Percentiles rank a stretch among this genome's conserved stretches.
Conservation (phyloP, 2,888 invertebrate species). For the Caenorhabditis wallacei region DNA sequence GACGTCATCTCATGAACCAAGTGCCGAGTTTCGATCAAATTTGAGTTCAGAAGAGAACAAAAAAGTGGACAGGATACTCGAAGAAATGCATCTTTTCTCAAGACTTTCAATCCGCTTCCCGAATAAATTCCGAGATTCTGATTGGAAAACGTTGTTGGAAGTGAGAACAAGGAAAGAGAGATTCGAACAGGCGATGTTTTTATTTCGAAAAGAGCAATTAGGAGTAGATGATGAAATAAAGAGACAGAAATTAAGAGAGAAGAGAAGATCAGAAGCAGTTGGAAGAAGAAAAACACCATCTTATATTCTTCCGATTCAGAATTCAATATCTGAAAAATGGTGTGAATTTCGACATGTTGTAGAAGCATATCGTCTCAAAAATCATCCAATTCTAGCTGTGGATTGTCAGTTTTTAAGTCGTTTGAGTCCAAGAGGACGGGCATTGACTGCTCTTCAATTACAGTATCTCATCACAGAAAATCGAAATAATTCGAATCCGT, state of each 20-base stretch:
- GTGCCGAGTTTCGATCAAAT: background rate
- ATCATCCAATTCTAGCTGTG: slow-evolving; percentile 73
- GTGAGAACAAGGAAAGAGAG: slow-evolving; percentile 66
- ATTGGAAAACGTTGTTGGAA: slow-evolving; percentile 46
- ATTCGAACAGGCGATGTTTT: slow-evolving; percentile 72
- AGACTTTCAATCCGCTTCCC: slow-evolving; percentile 40
- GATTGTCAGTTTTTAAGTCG: slow-evolving; percentile 79
- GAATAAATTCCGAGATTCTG: slow-evolving; percentile 21
- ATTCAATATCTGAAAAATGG: slow-evolving; percentile 11
- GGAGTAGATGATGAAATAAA: slow-evolving; percentile 10
- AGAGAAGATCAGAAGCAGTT: background rate
- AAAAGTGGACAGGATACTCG: slow-evolving; percentile 10
- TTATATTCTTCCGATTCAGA: background rate
- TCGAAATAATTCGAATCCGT: slow-evolving; percentile 67
- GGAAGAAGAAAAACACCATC: background rate
- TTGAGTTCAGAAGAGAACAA: background rate
- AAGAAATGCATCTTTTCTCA: slow-evolving; percentile 45
- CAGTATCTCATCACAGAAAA: slow-evolving; percentile 73
- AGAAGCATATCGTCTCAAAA: slow-evolving; percentile 50
- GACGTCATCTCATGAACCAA: slow-evolving; percentile 27
- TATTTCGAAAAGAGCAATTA: slow-evolving; percentile 58
- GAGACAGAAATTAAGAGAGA: background rate
- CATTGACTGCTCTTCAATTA: slow-evolving; percentile 78
- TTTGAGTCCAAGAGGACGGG: slow-evolving; percentile 74
- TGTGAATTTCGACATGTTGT: background rate